Percentiles rank a stretch among this genome's conserved stretches.
These are phyloP conservation scores for Patagioenas fasciata DNA, from an alignment of 2,113 vertebrate genomes.

Conservation along the genomic window DNA sequence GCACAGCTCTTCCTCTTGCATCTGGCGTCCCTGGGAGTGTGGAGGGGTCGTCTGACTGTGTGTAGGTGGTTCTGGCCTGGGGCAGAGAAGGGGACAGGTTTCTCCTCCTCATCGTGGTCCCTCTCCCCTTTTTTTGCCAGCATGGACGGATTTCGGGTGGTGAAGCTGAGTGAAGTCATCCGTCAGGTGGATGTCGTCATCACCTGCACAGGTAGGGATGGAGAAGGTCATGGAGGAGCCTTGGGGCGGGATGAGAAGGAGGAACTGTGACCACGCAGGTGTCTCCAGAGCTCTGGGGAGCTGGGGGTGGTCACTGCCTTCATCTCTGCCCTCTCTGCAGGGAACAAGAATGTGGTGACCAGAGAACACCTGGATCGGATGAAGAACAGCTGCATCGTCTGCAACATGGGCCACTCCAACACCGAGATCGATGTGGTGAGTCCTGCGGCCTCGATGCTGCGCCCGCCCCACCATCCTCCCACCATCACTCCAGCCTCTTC, in stretches of 20 bases:
- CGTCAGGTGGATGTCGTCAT: constrained; percentile 97
- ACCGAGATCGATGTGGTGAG: constrained; percentile 98
- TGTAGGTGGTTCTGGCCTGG: not conserved
- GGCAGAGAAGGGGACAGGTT: not conserved
- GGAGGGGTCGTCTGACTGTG: not conserved
- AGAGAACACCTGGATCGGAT: constrained; percentile 95
- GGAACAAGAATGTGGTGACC: constrained; percentile 97
- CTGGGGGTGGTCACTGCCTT: not conserved
- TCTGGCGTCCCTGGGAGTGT: not conserved
- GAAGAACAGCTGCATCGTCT: constrained; percentile 98
- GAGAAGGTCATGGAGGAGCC: not conserved
- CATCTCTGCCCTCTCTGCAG: constrained; percentile 64
- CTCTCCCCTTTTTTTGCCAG: constrained; percentile 70
- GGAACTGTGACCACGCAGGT: rapidly evolving
- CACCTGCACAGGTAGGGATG: constrained; percentile 91
- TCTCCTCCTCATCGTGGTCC: not conserved
- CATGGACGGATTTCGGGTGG: constrained; percentile 98
- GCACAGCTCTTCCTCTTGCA: not conserved
- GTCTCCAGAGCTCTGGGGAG: not conserved
- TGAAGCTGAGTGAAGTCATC: constrained; percentile 97
- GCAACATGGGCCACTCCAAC: constrained; percentile 99
- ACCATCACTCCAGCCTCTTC: not conserved
- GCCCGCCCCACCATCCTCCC: rapidly evolving
- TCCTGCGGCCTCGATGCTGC: rapidly evolving
- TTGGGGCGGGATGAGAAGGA: not conserved